Conservation (phyloP, 35 echinoderm and acorn worm species). For the Diadema setosum region DNA sequence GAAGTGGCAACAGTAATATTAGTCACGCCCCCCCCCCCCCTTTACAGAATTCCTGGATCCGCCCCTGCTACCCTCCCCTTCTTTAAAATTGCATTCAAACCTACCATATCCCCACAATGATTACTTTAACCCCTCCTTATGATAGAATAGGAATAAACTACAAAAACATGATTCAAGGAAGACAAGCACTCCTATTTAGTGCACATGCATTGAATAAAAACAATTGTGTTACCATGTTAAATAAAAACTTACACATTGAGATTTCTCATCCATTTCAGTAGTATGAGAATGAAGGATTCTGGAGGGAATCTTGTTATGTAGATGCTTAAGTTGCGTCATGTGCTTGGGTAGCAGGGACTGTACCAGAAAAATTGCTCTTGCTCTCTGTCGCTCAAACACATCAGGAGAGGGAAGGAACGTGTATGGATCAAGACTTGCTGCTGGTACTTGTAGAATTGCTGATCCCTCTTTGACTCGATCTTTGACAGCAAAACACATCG, state of each 20-base stretch:
- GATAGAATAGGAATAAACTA: too few species aligned
- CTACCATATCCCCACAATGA: too few species aligned
- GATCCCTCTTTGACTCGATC: background rate
- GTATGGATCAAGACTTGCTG: background rate
- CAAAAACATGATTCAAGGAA: too few species aligned
- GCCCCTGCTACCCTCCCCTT: too few species aligned
- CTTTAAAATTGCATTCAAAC: too few species aligned
- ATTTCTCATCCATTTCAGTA: background rate
- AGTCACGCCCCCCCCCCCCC: too few species aligned
- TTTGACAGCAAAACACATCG: background rate
- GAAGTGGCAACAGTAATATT: too few species aligned
- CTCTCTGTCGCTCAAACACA: background rate
- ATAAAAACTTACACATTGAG: conserved; percentile 3
- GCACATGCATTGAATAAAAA: too few species aligned
- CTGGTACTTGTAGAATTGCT: background rate
- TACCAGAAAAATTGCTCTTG: background rate
- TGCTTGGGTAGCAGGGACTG: background rate
- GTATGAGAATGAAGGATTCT: background rate
- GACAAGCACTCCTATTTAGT: too few species aligned
- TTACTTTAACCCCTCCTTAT: too few species aligned
- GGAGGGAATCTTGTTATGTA: background rate
- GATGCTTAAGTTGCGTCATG: background rate
- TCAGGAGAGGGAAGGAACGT: background rate
- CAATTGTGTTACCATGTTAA: too few species aligned
- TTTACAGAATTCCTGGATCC: too few species aligned